Evolutionary conservation across 2,888 invertebrate genomes (phyloP).

Genomic region (Pachydiplax longipennis): DNA sequence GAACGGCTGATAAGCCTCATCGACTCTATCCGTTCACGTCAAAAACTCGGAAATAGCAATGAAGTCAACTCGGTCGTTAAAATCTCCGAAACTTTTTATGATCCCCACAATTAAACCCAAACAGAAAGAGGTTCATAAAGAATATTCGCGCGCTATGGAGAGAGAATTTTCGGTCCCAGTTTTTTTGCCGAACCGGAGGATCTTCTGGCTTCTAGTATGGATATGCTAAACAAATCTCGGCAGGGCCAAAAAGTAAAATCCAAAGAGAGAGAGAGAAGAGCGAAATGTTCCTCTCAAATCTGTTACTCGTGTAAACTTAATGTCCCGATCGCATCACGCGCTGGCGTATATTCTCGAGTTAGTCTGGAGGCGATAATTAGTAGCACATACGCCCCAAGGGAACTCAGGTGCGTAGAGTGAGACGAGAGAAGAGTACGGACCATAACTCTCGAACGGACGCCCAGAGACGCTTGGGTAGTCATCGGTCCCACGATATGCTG

Average conservation of each 20-base stretch:
- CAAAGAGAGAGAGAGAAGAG: background rate
- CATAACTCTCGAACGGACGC: background rate
- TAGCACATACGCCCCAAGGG: background rate
- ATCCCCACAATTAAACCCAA: background rate
- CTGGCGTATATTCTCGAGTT: slow-evolving; percentile 13
- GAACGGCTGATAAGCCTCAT: no score
- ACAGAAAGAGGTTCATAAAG: background rate
- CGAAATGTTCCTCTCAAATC: background rate
- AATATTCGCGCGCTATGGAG: background rate
- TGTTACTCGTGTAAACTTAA: slow-evolving; percentile 34
- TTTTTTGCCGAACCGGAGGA: background rate
- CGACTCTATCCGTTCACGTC: no score
- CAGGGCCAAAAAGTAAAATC: background rate
- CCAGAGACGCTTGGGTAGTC: background rate
- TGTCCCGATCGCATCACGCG: slow-evolving; percentile 10
- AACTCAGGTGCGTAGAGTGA: background rate
- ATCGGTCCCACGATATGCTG: background rate
- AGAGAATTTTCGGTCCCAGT: background rate
- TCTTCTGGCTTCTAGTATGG: background rate
- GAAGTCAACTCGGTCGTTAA: background rate
- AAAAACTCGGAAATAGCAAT: no score
- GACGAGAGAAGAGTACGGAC: background rate
- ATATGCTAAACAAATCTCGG: slow-evolving; percentile 17
- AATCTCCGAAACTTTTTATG: background rate
- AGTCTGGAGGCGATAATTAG: slow-evolving; percentile 19